A percentile compares a stretch with the other conserved stretches of the same genome.
These are phyloP conservation scores for Balaenoptera acutorostrata DNA, from an alignment of 2,113 vertebrate genomes.

Conservation along the genomic window DNA sequence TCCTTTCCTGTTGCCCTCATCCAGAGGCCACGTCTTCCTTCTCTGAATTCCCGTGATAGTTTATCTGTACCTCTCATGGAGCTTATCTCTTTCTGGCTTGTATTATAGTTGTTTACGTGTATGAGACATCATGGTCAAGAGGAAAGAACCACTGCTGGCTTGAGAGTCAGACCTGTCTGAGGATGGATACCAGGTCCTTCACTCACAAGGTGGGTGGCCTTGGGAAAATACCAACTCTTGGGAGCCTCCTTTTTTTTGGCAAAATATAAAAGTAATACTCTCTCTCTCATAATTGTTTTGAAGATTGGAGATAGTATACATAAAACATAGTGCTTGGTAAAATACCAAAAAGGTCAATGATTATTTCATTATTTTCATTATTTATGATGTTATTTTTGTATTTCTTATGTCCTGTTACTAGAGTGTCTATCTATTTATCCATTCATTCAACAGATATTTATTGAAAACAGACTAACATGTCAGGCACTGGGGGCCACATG, in stretches of 20 bases:
- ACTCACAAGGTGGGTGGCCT: constrained; percentile 53
- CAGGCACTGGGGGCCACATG: background rate
- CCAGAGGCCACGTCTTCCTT: background rate
- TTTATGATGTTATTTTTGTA: background rate
- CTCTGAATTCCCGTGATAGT: background rate
- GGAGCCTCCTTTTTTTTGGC: background rate
- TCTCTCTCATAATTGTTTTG: background rate
- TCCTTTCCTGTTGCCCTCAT: background rate
- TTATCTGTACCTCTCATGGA: background rate
- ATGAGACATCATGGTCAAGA: background rate
- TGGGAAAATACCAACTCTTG: constrained; percentile 28
- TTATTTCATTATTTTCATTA: background rate
- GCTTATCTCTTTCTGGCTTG: constrained; percentile 15
- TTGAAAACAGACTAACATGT: background rate
- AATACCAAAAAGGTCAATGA: background rate
- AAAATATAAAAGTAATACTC: constrained; percentile 9
- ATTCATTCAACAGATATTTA: background rate
- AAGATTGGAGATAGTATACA: background rate
- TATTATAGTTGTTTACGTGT: background rate
- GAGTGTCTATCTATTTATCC: background rate
- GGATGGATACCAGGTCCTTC: background rate
- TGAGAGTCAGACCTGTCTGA: background rate
- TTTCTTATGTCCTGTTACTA: background rate
- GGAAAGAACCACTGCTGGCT: background rate
- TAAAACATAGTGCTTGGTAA: background rate